Evolutionary conservation across 2,797 vertebrate genomes (phyloP), one percentile per base, ranked within the genome.

Genomic region (Carapus acus): DNA sequence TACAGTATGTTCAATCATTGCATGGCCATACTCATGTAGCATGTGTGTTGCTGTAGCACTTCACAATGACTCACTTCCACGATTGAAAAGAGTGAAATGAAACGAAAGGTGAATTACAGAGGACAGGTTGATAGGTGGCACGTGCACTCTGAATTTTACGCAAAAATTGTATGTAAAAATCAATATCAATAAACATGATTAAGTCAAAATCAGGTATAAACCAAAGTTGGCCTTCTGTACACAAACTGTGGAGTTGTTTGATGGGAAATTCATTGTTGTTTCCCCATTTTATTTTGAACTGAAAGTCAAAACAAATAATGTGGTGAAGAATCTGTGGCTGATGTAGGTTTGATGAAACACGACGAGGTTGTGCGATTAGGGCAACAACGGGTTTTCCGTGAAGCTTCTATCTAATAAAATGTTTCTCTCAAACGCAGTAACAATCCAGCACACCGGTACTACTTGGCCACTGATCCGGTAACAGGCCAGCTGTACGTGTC

Each of bases 361-460:
- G 18, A 23, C 45, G 1, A 22, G 16, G 27, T 33, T 43, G 21
- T n/a, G 41, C 29, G 48, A 36, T 20, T 31, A 17, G 7, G 42
- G 33, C 43, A 23, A 20, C 24, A 9, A 27, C 24, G 8, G 1
- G 7, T 20, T 11, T 33, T 20, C 3, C 42, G 8, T 20, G 39
- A 21, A 2, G 29, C 22, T 22, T 14, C 5, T 33, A 11, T 43
- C 17, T 71, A 63, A 77, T 55, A 22, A 42, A 58, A 49, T 36
- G 45, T 3, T 27, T 59, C 40, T 66, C 18, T 56, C 55, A 69
- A 77, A 73, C 74, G 56, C 90, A 99, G 96, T 74, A 99, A 93
- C 88, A 99, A 97, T 87, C 94, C 95, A 1, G 93, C 95, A 27
- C 96, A 99, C 65, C 90, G 93, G 17, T 99, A 99, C 79, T 99